Conservation (phyloP, 2,797 vertebrate genomes). For the Tympanoctomys barrerae region DNA sequence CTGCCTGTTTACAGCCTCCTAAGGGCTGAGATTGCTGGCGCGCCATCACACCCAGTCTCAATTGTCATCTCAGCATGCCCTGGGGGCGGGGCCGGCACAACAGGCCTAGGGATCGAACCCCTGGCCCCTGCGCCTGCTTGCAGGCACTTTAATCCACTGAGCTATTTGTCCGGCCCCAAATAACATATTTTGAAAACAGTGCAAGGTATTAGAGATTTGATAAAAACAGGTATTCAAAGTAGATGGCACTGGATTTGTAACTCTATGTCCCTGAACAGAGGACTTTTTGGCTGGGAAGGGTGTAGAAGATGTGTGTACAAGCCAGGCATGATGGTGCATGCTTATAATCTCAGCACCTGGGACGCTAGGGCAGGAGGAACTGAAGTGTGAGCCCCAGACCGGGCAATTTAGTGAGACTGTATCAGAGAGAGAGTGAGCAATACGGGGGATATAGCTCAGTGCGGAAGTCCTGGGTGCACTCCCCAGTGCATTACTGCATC, state of each 20-base stretch:
- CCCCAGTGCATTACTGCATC: not conserved
- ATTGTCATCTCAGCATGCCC: too few species aligned
- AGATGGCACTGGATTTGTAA: not conserved
- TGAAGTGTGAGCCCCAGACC: not conserved
- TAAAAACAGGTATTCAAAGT: slow-evolving; percentile 1
- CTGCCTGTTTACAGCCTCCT: too few species aligned
- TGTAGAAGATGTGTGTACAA: not conserved
- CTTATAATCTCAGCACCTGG: not conserved
- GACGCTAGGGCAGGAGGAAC: not conserved
- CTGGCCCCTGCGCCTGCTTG: too few species aligned
- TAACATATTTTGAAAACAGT: slow-evolving; percentile 8
- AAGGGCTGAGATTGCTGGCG: too few species aligned
- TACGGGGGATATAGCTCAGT: not conserved
- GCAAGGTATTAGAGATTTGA: not conserved
- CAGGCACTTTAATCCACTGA: too few species aligned
- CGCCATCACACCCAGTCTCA: too few species aligned
- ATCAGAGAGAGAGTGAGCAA: not conserved
- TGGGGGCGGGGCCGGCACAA: too few species aligned
- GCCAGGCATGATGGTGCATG: not conserved
- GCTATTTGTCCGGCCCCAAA: too few species aligned
- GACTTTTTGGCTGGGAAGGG: not conserved
- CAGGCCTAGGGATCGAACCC: too few species aligned
- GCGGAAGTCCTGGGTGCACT: not conserved
- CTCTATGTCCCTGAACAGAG: not conserved
- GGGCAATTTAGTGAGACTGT: not conserved